Evolutionary conservation across 2,888 invertebrate genomes (phyloP).

Genomic region (Xestia ashworthii): DNA sequence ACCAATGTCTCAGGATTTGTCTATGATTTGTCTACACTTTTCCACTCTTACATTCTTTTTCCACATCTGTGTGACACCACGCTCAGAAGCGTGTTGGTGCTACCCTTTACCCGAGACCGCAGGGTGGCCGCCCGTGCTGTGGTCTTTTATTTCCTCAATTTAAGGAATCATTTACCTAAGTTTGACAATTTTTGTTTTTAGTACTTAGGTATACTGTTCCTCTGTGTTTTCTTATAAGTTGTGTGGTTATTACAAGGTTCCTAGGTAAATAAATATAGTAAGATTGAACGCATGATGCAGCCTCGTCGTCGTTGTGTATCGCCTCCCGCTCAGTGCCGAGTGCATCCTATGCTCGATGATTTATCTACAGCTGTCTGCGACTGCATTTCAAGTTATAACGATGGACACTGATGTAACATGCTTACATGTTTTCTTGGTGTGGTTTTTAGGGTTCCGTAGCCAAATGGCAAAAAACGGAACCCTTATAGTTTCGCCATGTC

Average conservation of each 20-base stretch:
- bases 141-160: background rate
- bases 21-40: no score
- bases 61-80: no score
- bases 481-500: no score
- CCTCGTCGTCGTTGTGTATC: slow-evolving; percentile 15
- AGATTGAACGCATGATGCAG: background rate
- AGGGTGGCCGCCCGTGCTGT: no score
- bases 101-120: no score
- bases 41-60: no score
- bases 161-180: background rate
- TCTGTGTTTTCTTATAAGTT: background rate
- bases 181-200: background rate
- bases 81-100: no score
- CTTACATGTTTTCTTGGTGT: no score
- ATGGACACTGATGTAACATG: background rate
- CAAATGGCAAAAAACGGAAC: no score
- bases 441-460: no score
- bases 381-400: background rate
- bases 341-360: background rate
- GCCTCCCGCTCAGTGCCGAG: slow-evolving; percentile 27
- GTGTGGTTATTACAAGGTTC: background rate
- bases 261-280: background rate
- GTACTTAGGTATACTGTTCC: background rate
- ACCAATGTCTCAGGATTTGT: no score
- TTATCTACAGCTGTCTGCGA: background rate